phyloP scores from a whole-genome alignment of 2,888 invertebrate genomes.

The Cloeon dipterum region DNA sequence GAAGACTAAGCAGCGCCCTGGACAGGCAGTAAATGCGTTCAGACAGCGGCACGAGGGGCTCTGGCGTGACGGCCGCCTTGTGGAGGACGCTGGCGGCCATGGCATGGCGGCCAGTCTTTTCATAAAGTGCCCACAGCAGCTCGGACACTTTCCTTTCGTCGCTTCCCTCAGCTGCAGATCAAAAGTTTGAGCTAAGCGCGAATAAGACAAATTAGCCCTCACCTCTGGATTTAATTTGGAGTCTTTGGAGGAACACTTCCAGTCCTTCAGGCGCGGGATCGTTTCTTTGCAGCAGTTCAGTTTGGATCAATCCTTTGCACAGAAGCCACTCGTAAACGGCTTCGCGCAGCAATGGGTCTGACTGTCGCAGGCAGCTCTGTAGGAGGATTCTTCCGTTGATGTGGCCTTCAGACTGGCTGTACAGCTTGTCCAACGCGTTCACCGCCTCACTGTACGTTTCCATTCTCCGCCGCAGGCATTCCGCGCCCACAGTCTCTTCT shows the following conservation, averaged over 20 bases:
- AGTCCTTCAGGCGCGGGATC: too few species aligned
- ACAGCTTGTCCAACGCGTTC: slow-evolving; percentile 45
- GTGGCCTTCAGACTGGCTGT: slow-evolving; percentile 11
- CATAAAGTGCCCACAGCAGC: slow-evolving; percentile 89
- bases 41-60: slow-evolving; percentile 40
- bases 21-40: slow-evolving; percentile 80
- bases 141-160: slow-evolving; percentile 42
- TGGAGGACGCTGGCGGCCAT: slow-evolving; percentile 81
- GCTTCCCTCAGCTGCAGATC: slow-evolving; percentile 25
- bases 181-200: too few species aligned
- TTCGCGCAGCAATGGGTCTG: slow-evolving; percentile 76
- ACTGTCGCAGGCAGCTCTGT: slow-evolving; percentile 20
- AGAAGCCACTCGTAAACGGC: slow-evolving; percentile 88
- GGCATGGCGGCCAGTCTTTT: slow-evolving; percentile 73
- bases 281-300: slow-evolving; percentile 25
- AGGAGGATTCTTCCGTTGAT: slow-evolving; percentile 13
- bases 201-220: too few species aligned
- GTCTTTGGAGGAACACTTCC: too few species aligned
- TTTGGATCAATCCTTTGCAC: slow-evolving; percentile 37
- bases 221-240: too few species aligned
- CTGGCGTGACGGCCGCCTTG: slow-evolving; percentile 53
- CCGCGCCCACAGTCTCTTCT: neutral
- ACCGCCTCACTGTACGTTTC: slow-evolving; percentile 76
- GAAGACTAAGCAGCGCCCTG: slow-evolving; percentile 84
- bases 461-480: slow-evolving; percentile 30